phyloP scores from a whole-genome alignment of 2,113 vertebrate genomes.

The Erinaceus europaeus region DNA sequence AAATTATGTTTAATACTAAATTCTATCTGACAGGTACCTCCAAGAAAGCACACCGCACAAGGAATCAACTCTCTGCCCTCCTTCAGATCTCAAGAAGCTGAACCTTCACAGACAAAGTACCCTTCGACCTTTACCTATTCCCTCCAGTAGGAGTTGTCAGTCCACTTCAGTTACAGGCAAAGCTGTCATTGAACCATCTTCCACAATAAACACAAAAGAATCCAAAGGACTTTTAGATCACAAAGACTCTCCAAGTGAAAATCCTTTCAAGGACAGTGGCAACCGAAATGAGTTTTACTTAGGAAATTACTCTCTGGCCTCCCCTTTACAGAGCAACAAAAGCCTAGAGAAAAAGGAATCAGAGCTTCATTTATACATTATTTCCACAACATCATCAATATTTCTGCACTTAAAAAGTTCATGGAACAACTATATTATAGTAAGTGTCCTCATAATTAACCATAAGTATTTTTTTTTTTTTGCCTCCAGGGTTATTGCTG shows the following conservation, averaged over 20 bases:
- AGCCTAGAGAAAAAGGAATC: constrained; percentile 46
- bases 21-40: constrained; percentile 31
- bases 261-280: constrained; percentile 18
- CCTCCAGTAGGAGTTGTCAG: neutral
- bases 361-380: constrained; percentile 69
- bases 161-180: neutral
- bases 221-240: neutral
- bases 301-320: constrained; percentile 22
- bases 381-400: constrained; percentile 68
- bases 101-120: neutral
- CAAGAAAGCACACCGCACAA: neutral
- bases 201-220: neutral
- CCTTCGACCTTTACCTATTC: neutral
- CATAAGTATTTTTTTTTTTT: neutral
- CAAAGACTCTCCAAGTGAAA: constrained; percentile 20
- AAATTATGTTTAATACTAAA: neutral
- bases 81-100: neutral
- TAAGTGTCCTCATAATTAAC: constrained; percentile 46
- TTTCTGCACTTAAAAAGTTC: constrained; percentile 72
- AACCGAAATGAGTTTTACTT: constrained; percentile 38
- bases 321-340: neutral
- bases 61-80: neutral
- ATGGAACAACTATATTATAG: constrained; percentile 74
- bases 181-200: neutral
- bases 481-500: too few species aligned